Base-by-base conservation (phyloP, 2,113 vertebrate genomes). In the Cranoglanis bouderius region DNA sequence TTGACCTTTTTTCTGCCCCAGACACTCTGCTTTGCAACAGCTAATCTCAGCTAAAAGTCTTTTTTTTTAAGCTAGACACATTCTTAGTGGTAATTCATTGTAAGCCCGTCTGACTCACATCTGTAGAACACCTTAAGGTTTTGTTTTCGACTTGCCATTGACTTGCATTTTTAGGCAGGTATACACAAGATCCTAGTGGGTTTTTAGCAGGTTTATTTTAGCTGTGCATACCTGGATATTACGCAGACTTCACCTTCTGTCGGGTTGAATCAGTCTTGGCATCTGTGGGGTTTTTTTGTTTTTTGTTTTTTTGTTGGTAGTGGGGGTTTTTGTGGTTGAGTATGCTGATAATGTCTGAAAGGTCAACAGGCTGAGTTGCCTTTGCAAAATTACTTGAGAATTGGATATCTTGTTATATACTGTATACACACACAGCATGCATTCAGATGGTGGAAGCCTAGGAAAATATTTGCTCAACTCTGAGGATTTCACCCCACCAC, bases 401-500 rank as follows among this genome's bases (percentile, higher is more conserved):
- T 81, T 53, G 77, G 59, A 49, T 53, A 51, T 29, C 32, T 55
- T 19, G 61, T 80, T 65, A 86, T 74, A 46, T 46, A 46, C 7
- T 46, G 46, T 46, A 85, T 14, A 26, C 85, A 78, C 21, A 83
- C 35, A 77, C 51, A 61, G 35, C 2, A 35, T 53, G 49, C 70
- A 49, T n/a, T 43, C 84, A 90, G 80, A 77, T 13, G 57, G 78
- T 78, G 19, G 82, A 75, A 86, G 77, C 2, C 4, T 77, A 16
- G 57, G 77, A 86, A 90, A 88, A 89, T 88, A 80, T 87, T 59
- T 81, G 38, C n/a, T 85, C 24, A 81, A 24, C 51, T 67, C 75
- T 55, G 59, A 86, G 89, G 49, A 90, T 88, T 90, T 86, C 61
- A 84, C 51, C 53, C 72, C 84, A 86, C 80, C 87, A 80, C 55